These are phyloP conservation scores for Grapholita molesta DNA, from an alignment of 1,140 invertebrate species.

Conservation along the genomic window DNA sequence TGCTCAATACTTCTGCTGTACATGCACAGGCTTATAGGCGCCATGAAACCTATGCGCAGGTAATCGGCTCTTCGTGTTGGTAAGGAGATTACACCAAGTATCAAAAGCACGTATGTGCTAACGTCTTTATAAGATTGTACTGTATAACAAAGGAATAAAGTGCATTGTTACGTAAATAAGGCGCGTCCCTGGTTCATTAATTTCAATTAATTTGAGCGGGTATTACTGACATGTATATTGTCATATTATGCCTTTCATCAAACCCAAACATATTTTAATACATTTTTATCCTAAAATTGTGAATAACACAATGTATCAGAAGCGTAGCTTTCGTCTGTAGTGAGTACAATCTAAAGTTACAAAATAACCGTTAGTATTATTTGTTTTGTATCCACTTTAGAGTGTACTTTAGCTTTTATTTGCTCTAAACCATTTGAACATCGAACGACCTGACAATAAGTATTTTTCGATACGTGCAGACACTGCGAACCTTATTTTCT, in stretches of 20 bases:
- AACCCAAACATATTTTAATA: no score
- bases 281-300: no score
- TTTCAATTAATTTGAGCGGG: neutral
- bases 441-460: neutral
- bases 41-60: neutral
- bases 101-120: neutral
- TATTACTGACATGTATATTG: neutral
- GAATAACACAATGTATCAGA: no score
- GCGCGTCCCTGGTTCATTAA: neutral
- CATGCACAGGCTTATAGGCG: neutral
- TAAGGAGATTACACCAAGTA: neutral
- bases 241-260: no score
- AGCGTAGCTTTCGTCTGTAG: no score
- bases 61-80: neutral
- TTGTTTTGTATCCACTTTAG: neutral
- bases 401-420: neutral
- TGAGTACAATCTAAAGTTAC: no score
- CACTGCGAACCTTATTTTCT: neutral
- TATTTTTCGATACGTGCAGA: neutral
- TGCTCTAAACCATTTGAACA: slow-evolving; percentile 2
- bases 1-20: no score
- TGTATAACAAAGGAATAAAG: neutral
- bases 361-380: neutral
- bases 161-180: neutral
- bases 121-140: neutral